Evolutionary conservation across 1,140 invertebrate genomes (phyloP).

Genomic region (Solen grandis): DNA sequence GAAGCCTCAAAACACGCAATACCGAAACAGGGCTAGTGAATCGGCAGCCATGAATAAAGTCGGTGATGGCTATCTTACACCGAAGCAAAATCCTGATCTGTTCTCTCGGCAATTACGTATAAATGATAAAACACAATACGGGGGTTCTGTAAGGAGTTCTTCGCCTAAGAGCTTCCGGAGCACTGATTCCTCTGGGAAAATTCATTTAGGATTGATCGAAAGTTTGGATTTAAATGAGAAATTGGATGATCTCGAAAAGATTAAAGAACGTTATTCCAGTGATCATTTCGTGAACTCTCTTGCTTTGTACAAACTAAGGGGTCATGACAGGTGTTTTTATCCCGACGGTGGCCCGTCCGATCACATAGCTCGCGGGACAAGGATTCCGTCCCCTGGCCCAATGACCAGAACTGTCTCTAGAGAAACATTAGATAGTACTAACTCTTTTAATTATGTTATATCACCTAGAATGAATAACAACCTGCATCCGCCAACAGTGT

Average conservation of each 20-base stretch:
- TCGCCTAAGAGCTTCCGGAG: slow-evolving; percentile 37
- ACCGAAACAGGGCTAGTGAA: slow-evolving; percentile 18
- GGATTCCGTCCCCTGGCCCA: neutral
- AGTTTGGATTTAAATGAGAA: slow-evolving; percentile 53
- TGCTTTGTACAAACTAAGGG: slow-evolving; percentile 38
- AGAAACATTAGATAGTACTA: slow-evolving; percentile 16
- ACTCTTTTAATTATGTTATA: slow-evolving; percentile 12
- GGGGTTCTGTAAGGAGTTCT: slow-evolving; percentile 11
- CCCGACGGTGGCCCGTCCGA: neutral
- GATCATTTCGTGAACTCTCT: slow-evolving; percentile 45
- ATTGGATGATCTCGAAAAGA: slow-evolving; percentile 46
- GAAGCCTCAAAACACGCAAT: neutral
- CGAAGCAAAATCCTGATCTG: slow-evolving; percentile 42
- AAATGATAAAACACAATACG: neutral
- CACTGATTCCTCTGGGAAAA: slow-evolving; percentile 36
- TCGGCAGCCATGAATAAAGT: slow-evolving; percentile 24
- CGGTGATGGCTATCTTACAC: slow-evolving; percentile 31
- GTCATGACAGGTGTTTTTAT: slow-evolving; percentile 47
- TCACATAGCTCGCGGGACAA: slow-evolving; percentile 34
- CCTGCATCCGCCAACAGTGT: neutral
- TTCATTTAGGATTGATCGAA: slow-evolving; percentile 49
- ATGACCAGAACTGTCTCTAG: neutral
- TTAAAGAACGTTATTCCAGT: slow-evolving; percentile 55
- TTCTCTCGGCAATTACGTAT: slow-evolving; percentile 27
- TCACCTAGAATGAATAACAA: neutral